Conservation (phyloP, 2,797 vertebrate genomes). For the Salmo trutta region DNA sequence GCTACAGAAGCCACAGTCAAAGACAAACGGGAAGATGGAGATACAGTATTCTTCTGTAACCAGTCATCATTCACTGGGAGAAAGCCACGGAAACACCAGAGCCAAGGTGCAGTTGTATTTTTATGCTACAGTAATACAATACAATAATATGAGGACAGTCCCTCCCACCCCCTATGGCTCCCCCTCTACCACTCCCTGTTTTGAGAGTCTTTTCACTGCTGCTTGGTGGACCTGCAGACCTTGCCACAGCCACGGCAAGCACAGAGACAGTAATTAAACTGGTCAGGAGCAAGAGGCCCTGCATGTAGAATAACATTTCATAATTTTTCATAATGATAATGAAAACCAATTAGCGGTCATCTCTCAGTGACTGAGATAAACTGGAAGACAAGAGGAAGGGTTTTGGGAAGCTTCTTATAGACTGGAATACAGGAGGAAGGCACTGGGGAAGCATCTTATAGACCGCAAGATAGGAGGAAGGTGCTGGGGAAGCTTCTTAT, state of each 20-base stretch:
- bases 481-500: too few species aligned
- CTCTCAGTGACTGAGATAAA: constrained; percentile 4
- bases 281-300: constrained; percentile 22
- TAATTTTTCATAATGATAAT: constrained; percentile 31
- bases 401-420: too few species aligned
- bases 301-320: constrained; percentile 9
- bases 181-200: background rate
- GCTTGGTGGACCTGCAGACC: background rate
- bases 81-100: too few species aligned
- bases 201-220: background rate
- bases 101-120: too few species aligned
- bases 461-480: too few species aligned
- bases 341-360: constrained; percentile 35
- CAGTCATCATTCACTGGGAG: too few species aligned
- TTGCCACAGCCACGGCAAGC: background rate
- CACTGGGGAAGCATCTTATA: too few species aligned
- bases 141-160: background rate
- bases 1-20: too few species aligned
- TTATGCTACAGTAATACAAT: background rate
- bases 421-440: too few species aligned
- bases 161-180: background rate
- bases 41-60: too few species aligned
- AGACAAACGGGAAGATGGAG: too few species aligned
- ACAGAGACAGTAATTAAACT: constrained; percentile 34
- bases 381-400: too few species aligned